A percentile compares a stretch with the other conserved stretches of the same genome.
Evolutionary conservation across 1,140 invertebrate genomes (phyloP).

Genomic region (Uloborus diversus): DNA sequence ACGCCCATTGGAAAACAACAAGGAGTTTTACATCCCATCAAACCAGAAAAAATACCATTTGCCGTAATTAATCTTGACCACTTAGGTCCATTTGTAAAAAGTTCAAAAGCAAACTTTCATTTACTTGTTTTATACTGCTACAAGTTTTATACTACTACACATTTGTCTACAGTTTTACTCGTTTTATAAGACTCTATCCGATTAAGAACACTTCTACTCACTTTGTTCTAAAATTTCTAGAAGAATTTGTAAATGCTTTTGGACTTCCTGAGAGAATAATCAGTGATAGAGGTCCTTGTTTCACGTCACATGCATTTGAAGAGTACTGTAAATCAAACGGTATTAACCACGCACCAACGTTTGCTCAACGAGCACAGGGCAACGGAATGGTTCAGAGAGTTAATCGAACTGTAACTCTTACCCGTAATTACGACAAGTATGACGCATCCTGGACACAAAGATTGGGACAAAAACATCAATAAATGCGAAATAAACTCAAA

Average conservation of each 20-base stretch:
- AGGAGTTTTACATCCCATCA: slow-evolving; percentile 1
- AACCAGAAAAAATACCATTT: slow-evolving; percentile 10
- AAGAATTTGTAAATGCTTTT: slow-evolving; percentile 9
- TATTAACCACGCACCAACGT: not conserved
- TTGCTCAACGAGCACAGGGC: not conserved
- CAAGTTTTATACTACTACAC: too few relatives aligned
- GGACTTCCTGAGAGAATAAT: too few relatives aligned
- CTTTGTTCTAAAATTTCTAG: not conserved
- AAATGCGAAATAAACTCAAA: not conserved
- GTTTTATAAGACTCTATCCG: not conserved
- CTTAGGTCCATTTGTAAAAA: not conserved
- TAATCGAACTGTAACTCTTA: not conserved
- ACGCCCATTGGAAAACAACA: slow-evolving; percentile 30
- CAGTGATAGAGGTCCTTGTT: too few relatives aligned
- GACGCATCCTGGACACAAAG: not conserved
- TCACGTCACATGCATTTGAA: slow-evolving; percentile 10
- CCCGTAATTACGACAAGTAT: not conserved
- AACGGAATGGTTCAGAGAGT: not conserved
- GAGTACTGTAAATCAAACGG: not conserved
- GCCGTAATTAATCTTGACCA: not conserved
- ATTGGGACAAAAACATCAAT: too few relatives aligned
- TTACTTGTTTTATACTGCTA: not conserved
- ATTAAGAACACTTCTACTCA: not conserved
- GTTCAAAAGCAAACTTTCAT: not conserved
- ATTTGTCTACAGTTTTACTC: not conserved